Evolutionary conservation across 2,797 vertebrate species (phyloP), one percentile per base, ranked within the genome.

Genomic region (Rhinophrynus dorsalis): DNA sequence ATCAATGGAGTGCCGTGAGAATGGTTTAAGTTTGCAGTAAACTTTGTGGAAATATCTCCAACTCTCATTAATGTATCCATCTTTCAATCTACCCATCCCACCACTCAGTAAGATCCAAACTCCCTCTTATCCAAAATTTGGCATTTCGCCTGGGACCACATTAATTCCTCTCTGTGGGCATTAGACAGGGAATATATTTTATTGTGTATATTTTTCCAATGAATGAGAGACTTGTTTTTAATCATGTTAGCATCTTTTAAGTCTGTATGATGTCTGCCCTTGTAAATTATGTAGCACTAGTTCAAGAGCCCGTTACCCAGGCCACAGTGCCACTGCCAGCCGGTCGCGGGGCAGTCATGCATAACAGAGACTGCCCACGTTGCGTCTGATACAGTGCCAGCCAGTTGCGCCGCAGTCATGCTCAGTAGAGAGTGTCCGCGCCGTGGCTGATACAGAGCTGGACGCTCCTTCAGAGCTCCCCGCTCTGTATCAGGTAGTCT

Each of bases 111-210:
- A 24, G 50, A 37, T 63, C 62, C 51, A 68, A 35, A 23, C 75
- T 64, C 54, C 17, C 58, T 37, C 62, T 66, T 57, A 66, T 73
- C 66, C 69, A 52, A 45, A 11, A 54, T 61, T 68, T 77, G 74
- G 77, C 74, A 21, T 66, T 64, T 52, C 50, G 73, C 75, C 69
- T 65, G 75, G 70, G 74, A 77, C 75, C 59, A 38, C 75, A 74
- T 77, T 77, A 68, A 77, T 57, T 32, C 47, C 64, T 67, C 64
- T 67, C 69, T 60, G 27, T 51, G 64, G 67, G 62, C 75, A 68
- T 47, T 69, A 74, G 68, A 48, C 38, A 32, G 65, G 63, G 67
- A 70, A 77, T 66, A 61, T 45, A 65, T 62, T 48, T 55, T 59
- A 67, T 54, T 48, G 62, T 44, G 57, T 61, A 70, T 62, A 70